Evolutionary conservation across 2,797 vertebrate genomes (phyloP), one percentile per base, ranked within the genome.

Genomic region (Acanthurus tractus): DNA sequence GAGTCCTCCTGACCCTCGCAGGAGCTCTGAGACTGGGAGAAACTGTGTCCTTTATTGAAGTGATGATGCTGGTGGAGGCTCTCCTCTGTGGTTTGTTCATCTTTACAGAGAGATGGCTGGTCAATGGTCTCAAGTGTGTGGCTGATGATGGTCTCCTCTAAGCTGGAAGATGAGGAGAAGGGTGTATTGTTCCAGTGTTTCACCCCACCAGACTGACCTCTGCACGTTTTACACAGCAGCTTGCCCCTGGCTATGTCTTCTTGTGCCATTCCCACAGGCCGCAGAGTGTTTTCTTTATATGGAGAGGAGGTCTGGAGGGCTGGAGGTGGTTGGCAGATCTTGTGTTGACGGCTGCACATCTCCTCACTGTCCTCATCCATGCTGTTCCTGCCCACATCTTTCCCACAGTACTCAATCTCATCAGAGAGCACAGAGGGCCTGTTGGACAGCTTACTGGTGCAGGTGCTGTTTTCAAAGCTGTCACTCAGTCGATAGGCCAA

Each of bases 381-480:
- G 74, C 84, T 89, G 3, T 80, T 83, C 46, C 81, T 88, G 29
- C 86, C 88, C 5, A 78, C 82, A 14, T 95, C 95, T 83, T 52
- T 91, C 80, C 88, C 95, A 42, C 97, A 96, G 49, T 95, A 96
- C 63, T 97, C 97, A 1, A 96, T 96, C 82, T 99, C 98, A 81
- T 99, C 98, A 0, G 98, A 99, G 69, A 98, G 96, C 61, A 99
- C 96, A 0, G 98, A 99, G 15, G 97, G 97, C 40, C 96, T 93
- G 90, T 99, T 99, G 84, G 98, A 99, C 80, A 99, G 92, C 90
- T 98, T 99, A 86, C 98, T 99, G 54, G 98, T 99, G 84, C 97
- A 98, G 13, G 98, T 99, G 95, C 98, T 99, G 90, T 99, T 99
- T 88, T 99, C 98, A 76, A 99, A 99, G 87, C 98, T 99, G 94